A percentile compares a stretch with the other conserved stretches of the same genome.
These are phyloP conservation scores for Alaudala cheleensis DNA, from an alignment of 2,113 vertebrate species.

Conservation along the genomic window DNA sequence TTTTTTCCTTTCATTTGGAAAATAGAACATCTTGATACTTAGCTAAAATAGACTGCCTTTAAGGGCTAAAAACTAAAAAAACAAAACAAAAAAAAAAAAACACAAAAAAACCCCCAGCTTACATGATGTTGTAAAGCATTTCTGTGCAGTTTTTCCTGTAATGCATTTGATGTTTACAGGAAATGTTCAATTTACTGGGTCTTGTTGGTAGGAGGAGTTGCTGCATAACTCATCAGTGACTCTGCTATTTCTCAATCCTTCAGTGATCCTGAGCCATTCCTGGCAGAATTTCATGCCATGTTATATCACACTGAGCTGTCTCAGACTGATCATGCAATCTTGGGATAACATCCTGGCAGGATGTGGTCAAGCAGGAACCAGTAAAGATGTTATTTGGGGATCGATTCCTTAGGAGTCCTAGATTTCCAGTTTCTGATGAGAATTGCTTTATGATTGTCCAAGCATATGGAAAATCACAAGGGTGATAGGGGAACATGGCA, in stretches of 20 bases:
- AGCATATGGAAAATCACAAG: background rate
- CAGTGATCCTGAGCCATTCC: slow-evolving; percentile 1
- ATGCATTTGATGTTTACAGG: background rate
- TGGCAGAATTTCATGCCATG: slow-evolving; percentile 17
- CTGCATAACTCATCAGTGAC: slow-evolving; percentile 27
- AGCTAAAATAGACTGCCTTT: background rate
- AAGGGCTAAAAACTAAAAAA: background rate
- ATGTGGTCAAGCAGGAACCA: background rate
- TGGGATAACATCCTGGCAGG: background rate
- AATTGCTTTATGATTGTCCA: background rate
- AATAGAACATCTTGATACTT: background rate
- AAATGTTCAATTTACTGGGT: background rate
- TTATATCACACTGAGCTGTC: background rate
- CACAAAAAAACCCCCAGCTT: too few relatives aligned
- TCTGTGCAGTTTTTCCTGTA: background rate
- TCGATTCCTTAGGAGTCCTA: background rate
- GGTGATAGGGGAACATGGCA: background rate
- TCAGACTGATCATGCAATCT: background rate
- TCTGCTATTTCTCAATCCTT: slow-evolving; percentile 15
- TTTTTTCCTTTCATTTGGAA: background rate
- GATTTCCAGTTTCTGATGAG: background rate
- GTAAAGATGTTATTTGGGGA: background rate
- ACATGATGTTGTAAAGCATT: background rate
- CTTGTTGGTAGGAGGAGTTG: slow-evolving; percentile 3
- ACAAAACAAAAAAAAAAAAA: background rate